These are phyloP conservation scores for Prinia subflava DNA, from an alignment of 2,113 vertebrate genomes.

Conservation along the genomic window DNA sequence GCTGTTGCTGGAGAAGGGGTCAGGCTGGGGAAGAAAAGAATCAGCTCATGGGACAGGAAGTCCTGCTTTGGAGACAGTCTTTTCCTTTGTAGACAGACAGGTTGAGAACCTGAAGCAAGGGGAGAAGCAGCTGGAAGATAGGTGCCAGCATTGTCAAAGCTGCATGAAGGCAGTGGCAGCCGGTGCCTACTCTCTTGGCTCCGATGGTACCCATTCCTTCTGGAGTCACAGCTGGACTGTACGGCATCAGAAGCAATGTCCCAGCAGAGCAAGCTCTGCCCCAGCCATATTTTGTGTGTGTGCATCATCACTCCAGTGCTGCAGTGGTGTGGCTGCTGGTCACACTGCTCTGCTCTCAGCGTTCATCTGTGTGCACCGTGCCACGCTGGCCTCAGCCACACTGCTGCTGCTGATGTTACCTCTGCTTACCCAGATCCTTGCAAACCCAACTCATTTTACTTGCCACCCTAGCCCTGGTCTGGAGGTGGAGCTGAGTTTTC, in stretches of 20 bases:
- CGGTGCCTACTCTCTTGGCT: background rate
- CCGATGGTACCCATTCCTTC: accelerated
- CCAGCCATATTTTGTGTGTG: background rate
- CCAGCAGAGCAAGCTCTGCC: background rate
- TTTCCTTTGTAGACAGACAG: background rate
- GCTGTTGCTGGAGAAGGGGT: background rate
- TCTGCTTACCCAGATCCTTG: background rate
- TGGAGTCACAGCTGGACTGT: accelerated
- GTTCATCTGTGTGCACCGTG: accelerated
- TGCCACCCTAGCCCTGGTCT: background rate
- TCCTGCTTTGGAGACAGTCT: background rate
- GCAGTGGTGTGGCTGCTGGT: background rate
- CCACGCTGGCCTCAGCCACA: accelerated
- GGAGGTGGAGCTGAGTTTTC: background rate
- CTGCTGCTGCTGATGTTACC: background rate
- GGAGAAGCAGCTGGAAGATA: background rate
- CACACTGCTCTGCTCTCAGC: background rate
- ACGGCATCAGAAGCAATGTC: background rate
- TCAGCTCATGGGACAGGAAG: accelerated
- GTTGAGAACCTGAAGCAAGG: background rate
- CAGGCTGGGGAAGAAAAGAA: background rate
- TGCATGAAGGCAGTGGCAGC: background rate
- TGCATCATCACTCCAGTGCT: background rate
- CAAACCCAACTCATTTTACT: background rate
- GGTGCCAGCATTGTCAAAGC: background rate